Base-by-base conservation (phyloP, 2,888 invertebrate genomes). In the Ernsta delagoae region DNA sequence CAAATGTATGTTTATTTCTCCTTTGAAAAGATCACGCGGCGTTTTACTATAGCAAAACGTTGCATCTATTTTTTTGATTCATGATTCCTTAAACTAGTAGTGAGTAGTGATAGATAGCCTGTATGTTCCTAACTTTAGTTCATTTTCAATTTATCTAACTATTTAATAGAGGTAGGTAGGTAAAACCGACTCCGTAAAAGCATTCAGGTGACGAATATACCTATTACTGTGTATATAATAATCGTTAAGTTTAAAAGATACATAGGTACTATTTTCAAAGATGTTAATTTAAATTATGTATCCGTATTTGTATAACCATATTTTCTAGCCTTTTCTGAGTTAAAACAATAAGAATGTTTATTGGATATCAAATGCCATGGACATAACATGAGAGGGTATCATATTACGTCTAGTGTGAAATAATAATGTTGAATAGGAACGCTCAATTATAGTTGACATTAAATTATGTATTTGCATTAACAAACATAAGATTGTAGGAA, bases 1-100 rank as follows among this genome's bases (percentile, higher is more conserved):
- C 45, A 56, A 61, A 61, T 48, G 67, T 61, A 70, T 69, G 57
- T 57, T 70, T 65, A 54, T 66, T 70, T 60, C 64, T 36, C n/a
- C 45, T 65, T 61, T 61, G 56, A 67, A 61, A 34, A 67, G 61
- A 12, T 41, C 39, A 50, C 48, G 54, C 41, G 41, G 48, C 31
- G 31, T n/a, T 56, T 41, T 56, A 9, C n/a, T n/a, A n/a, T n/a
- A 9, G 31, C n/a, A 54, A 31, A 54, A 11, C 53, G 24, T 54
- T 54, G 43, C 63, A 63, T 31, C 63, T n/a, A n/a, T n/a, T n/a
- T n/a, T n/a, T n/a, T n/a, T n/a, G n/a, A n/a, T n/a, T n/a, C n/a
- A n/a, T n/a, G n/a, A n/a, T n/a, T n/a, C n/a, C n/a, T n/a, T n/a
- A n/a, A n/a, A n/a, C n/a, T n/a, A n/a, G n/a, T n/a, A n/a, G n/a